Evolutionary conservation across 1,140 invertebrate species (phyloP).

Genomic region (Macrotrachela quadricornifera): DNA sequence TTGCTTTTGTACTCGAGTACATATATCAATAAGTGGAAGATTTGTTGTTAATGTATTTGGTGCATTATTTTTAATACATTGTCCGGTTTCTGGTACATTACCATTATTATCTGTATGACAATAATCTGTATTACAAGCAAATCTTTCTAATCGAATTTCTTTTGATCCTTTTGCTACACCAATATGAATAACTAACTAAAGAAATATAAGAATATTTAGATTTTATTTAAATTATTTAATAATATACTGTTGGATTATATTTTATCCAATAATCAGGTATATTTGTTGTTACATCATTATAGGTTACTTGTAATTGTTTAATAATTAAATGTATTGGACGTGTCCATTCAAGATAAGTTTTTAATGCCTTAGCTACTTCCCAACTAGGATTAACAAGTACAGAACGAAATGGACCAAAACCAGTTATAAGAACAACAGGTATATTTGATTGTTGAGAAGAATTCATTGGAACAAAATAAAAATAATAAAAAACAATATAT

Average conservation of each 20-base stretch:
- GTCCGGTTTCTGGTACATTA: not conserved
- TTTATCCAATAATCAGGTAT: constrained; percentile 43
- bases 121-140: not conserved
- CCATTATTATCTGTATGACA: not conserved
- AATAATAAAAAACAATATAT: too few relatives aligned
- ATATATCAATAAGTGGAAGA: not conserved
- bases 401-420: too few relatives aligned
- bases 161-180: not conserved
- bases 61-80: constrained; percentile 1
- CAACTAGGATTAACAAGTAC: not conserved
- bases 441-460: too few relatives aligned
- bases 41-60: constrained; percentile 2
- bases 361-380: not conserved
- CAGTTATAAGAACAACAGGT: too few relatives aligned
- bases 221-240: too few relatives aligned
- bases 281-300: constrained; percentile 37
- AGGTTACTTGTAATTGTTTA: constrained; percentile 43
- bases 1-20: too few relatives aligned
- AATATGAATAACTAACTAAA: constrained; percentile 12
- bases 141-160: constrained; percentile 8
- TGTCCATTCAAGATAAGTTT: not conserved
- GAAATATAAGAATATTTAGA: constrained; percentile 12
- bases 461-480: too few relatives aligned
- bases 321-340: constrained; percentile 34
- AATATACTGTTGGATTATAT: constrained; percentile 43